These are phyloP conservation scores for Brenthis ino DNA, from an alignment of 2,888 invertebrate species.

Conservation along the genomic window DNA sequence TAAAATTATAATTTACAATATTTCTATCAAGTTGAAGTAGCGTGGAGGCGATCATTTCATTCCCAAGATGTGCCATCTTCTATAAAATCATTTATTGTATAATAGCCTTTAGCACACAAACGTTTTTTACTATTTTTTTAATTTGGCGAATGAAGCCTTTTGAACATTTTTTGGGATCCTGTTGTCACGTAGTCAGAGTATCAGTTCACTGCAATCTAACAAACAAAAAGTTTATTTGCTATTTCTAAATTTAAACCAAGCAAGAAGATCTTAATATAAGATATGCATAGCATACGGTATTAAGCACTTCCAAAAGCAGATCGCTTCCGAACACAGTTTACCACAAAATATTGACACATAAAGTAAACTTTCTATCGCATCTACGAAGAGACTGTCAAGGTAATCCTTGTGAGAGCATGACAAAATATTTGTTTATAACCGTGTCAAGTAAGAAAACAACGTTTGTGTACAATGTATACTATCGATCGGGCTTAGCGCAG, in stretches of 20 bases:
- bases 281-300: neutral
- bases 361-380: constrained; percentile 31
- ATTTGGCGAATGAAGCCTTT: no score
- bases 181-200: no score
- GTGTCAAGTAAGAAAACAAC: constrained; percentile 35
- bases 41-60: no score
- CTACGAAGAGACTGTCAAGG: constrained; percentile 36
- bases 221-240: no score
- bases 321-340: constrained; percentile 22
- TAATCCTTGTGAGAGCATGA: constrained; percentile 33
- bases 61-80: no score
- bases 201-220: no score
- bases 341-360: constrained; percentile 30
- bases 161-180: no score
- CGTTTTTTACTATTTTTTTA: no score
- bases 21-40: no score
- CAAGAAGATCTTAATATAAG: neutral
- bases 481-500: constrained; percentile 16
- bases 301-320: neutral
- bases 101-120: no score
- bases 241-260: neutral
- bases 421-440: constrained; percentile 41
- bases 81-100: no score
- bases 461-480: constrained; percentile 1
- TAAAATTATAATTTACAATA: no score